Base-by-base conservation (phyloP, 2,113 vertebrate species). In the Nerophis ophidion region DNA sequence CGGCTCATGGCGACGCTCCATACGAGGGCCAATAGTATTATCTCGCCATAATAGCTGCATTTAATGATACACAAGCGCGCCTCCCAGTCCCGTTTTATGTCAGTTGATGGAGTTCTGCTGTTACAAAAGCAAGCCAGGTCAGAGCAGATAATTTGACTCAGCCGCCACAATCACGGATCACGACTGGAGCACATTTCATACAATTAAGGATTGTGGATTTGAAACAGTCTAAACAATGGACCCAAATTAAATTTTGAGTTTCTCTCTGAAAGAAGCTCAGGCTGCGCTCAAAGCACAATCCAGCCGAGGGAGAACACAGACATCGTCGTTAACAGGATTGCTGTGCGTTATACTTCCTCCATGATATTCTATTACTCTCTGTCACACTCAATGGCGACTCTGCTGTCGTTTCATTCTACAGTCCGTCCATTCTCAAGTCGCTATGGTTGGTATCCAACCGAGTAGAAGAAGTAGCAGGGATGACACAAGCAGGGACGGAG, bases 181-280 rank as follows among this genome's bases (percentile, higher is more conserved):
- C 48, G 55, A 79, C 74, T 82, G 78, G 67, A 80, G 77, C 73
- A 80, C 80, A 77, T 78, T 80, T 84, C 79, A 80, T 81, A 84
- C 76, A 84, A 86, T 86, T 84, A 83, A 65, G 79, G 79, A 83
- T 82, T 86, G 81, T 87, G 82, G 82, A 82, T 84, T 84, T 81
- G 74, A 80, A 76, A 64, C 76, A 76, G 75, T 81, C 75, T 78
- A 85, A 85, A 86, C 84, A 86, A 88, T 84, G 70, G 82, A 52
- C 65, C 71, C 75, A 88, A 88, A 88, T 88, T 88, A 88, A 88
- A 87, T 88, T 86, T 84, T 75, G 65, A 84, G 66, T 85, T 83
- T 84, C 74, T 74, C 65, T 69, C 63, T 71, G 61, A 83, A 81
- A 80, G 80, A 70, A 60, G 48, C 76, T 77, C 65, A 65, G 57